Evolutionary conservation across 1,140 invertebrate species (phyloP).

Genomic region (Drosophila pallidifrons): DNA sequence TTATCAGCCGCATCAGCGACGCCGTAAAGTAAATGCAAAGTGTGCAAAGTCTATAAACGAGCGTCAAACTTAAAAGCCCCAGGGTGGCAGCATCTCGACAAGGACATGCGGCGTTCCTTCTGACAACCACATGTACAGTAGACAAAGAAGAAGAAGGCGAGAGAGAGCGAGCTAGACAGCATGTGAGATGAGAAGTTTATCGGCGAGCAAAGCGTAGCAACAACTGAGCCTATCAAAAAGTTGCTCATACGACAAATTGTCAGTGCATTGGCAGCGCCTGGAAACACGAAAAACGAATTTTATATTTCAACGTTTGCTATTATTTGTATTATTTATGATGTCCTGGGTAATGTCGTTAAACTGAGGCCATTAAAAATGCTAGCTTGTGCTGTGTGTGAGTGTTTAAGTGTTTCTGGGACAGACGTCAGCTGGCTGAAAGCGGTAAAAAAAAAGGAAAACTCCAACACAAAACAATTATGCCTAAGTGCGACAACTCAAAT

Average conservation of each 20-base stretch:
- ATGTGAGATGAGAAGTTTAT: constrained; percentile 54
- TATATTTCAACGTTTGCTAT: constrained; percentile 69
- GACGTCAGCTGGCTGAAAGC: constrained; percentile 59
- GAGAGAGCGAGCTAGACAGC: neutral
- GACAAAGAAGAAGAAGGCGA: constrained; percentile 5
- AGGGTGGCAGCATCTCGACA: constrained; percentile 70
- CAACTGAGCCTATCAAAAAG: constrained; percentile 71
- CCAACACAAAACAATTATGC: constrained; percentile 71
- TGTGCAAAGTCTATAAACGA: constrained; percentile 84
- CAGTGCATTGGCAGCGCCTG: constrained; percentile 40
- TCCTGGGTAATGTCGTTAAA: constrained; percentile 72
- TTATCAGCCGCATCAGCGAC: constrained; percentile 81
- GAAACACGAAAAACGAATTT: constrained; percentile 59
- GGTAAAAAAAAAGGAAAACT: constrained; percentile 32
- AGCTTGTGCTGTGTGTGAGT: constrained; percentile 20
- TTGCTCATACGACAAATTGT: constrained; percentile 80
- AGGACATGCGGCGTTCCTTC: constrained; percentile 49
- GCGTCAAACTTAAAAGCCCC: constrained; percentile 82
- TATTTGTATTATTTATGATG: constrained; percentile 81
- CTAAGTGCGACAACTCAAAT: constrained; percentile 72
- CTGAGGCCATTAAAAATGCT: constrained; percentile 66
- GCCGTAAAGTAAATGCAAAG: constrained; percentile 82
- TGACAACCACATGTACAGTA: constrained; percentile 1
- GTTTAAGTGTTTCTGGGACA: constrained; percentile 49
- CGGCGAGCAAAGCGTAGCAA: constrained; percentile 39